Conservation (phyloP, 2,113 vertebrate genomes). For the Chaetodon auriga region DNA sequence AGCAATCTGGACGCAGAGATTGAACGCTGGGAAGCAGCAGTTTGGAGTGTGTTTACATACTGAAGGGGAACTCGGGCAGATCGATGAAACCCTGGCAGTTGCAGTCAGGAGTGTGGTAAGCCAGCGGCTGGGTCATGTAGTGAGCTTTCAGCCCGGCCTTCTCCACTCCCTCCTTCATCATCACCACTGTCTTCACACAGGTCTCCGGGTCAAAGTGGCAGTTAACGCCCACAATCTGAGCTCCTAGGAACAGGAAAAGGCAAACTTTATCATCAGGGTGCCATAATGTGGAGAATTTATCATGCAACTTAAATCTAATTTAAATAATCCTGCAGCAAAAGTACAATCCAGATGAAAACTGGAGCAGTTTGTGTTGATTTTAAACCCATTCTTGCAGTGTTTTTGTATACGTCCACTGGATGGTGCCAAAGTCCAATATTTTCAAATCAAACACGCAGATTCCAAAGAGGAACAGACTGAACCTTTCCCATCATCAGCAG, state of each 20-base stretch:
- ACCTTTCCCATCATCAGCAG: neutral
- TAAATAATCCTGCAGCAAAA: neutral
- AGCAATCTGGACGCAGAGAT: neutral
- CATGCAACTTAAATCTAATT: too few species aligned
- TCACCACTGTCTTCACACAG: conserved; percentile 88
- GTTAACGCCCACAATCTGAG: conserved; percentile 92
- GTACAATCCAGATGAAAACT: neutral
- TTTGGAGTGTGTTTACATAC: conserved; percentile 72
- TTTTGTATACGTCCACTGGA: neutral
- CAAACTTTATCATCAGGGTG: neutral
- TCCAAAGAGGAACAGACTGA: too few species aligned
- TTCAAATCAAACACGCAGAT: too few species aligned
- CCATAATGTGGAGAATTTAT: too few species aligned
- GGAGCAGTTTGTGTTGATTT: neutral
- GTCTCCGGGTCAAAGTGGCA: conserved; percentile 96
- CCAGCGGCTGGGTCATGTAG: conserved; percentile 94
- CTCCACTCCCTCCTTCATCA: conserved; percentile 95
- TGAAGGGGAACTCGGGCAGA: conserved; percentile 96
- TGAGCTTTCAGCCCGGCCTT: conserved; percentile 91
- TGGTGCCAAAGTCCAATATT: neutral
- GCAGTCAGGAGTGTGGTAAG: conserved; percentile 95
- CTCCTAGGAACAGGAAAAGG: conserved; percentile 82
- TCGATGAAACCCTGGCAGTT: conserved; percentile 96
- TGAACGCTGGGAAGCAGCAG: neutral
- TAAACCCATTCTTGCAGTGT: neutral